phyloP scores from a whole-genome alignment of 2,888 invertebrate species.

The Dryobotodes eremita region DNA sequence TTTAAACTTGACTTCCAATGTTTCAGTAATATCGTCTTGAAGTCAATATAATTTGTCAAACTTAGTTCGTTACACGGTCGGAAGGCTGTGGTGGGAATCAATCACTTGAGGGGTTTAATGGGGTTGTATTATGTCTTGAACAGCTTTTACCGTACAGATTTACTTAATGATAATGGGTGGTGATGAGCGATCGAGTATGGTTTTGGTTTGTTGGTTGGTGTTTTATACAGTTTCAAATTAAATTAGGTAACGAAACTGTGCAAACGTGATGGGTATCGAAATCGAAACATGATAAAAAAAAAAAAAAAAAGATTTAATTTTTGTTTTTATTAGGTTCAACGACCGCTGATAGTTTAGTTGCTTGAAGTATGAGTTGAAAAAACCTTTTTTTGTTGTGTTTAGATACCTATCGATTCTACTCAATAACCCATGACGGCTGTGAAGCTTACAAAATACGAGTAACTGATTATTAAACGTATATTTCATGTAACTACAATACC shows the following conservation, averaged over 20 bases:
- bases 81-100: conserved; percentile 40
- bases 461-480: no score
- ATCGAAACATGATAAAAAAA: no score
- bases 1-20: conserved; percentile 60
- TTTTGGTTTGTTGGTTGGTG: background rate
- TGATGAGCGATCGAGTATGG: conserved; percentile 19
- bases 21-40: conserved; percentile 43
- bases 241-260: background rate
- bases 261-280: background rate
- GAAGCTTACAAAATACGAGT: no score
- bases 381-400: no score
- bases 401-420: no score
- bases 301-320: no score
- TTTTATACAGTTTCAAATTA: background rate
- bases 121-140: conserved; percentile 35
- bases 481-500: no score
- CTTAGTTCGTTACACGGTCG: conserved; percentile 59
- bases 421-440: no score
- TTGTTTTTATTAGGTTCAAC: no score
- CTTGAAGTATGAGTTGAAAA: no score
- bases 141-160: conserved; percentile 12
- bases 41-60: conserved; percentile 62
- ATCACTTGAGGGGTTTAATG: conserved; percentile 43
- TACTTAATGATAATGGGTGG: conserved; percentile 8
- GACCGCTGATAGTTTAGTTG: no score